These are phyloP conservation scores for Brenthis hecate DNA, from an alignment of 2,888 invertebrate species.

Conservation along the genomic window DNA sequence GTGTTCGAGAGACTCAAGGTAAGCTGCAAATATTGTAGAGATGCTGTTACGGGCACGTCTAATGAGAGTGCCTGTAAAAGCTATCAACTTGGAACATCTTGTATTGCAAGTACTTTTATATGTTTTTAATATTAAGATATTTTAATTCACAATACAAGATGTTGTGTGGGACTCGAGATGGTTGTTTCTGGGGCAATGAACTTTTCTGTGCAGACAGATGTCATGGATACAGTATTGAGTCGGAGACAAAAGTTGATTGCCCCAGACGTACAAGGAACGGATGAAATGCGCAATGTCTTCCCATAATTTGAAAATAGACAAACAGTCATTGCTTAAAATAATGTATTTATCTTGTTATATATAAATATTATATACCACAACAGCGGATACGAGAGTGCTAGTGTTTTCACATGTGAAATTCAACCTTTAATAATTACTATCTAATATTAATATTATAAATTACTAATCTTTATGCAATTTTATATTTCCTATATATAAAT, in stretches of 20 bases:
- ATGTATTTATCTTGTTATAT: slow-evolving; percentile 73
- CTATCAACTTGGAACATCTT: slow-evolving; percentile 53
- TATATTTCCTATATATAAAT: slow-evolving; percentile 66
- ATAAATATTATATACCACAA: slow-evolving; percentile 76
- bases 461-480: slow-evolving; percentile 73
- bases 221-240: slow-evolving; percentile 4
- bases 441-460: slow-evolving; percentile 76
- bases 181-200: slow-evolving; percentile 68
- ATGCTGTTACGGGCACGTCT: slow-evolving; percentile 31
- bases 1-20: slow-evolving; percentile 96
- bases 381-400: slow-evolving; percentile 80
- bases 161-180: slow-evolving; percentile 68
- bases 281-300: slow-evolving; percentile 83
- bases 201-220: slow-evolving; percentile 43
- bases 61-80: slow-evolving; percentile 30
- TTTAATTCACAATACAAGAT: slow-evolving; percentile 54
- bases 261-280: slow-evolving; percentile 77
- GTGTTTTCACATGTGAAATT: slow-evolving; percentile 83
- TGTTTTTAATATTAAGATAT: slow-evolving; percentile 25
- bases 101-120: slow-evolving; percentile 53
- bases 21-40: slow-evolving; percentile 70
- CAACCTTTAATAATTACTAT: slow-evolving; percentile 70
- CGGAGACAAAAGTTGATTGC: slow-evolving; percentile 63
- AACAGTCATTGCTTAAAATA: slow-evolving; percentile 79
- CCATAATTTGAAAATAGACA: slow-evolving; percentile 78